A percentile compares a stretch with the other conserved stretches of the same genome.
Conservation (phyloP, 2,888 invertebrate species). For the Pemphredon lugubris region DNA sequence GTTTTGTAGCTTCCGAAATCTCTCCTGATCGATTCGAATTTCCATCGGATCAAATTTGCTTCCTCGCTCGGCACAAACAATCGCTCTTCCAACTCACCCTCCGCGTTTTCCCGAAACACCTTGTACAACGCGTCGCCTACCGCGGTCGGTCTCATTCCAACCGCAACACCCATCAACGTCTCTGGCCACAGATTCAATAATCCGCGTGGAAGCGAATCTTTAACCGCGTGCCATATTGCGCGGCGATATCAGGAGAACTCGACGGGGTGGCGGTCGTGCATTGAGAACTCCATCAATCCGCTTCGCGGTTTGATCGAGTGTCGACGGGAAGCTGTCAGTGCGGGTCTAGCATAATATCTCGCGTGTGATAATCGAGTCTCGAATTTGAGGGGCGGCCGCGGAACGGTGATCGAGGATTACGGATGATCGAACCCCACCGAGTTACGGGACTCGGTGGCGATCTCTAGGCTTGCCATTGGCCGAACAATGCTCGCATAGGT, state of each 20-base stretch:
- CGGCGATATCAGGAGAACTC: conserved; percentile 16
- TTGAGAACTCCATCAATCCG: conserved; percentile 49
- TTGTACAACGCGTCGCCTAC: no score
- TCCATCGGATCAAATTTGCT: no score
- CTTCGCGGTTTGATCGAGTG: conserved; percentile 55
- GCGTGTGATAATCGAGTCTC: conserved; percentile 58
- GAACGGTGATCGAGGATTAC: conserved; percentile 46
- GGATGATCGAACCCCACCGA: conserved; percentile 37
- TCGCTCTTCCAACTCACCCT: no score
- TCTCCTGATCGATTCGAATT: no score
- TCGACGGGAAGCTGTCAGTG: conserved; percentile 49
- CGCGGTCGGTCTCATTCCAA: no score
- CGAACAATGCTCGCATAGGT: not conserved
- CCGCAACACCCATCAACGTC: no score
- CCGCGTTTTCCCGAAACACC: no score
- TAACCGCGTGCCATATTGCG: conserved; percentile 39
- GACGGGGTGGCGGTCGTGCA: conserved; percentile 7
- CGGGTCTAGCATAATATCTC: conserved; percentile 52
- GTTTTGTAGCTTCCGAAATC: no score
- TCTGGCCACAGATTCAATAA: conserved; percentile 25
- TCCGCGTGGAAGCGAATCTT: conserved; percentile 17
- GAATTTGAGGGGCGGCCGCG: conserved; percentile 27
- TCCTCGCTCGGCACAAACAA: no score
- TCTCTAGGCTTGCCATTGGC: not conserved
- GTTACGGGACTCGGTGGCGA: conserved; percentile 32